Evolutionary conservation across 1,140 invertebrate genomes (phyloP), one percentile per base, ranked within the genome.

Genomic region (Orchesella cincta): DNA sequence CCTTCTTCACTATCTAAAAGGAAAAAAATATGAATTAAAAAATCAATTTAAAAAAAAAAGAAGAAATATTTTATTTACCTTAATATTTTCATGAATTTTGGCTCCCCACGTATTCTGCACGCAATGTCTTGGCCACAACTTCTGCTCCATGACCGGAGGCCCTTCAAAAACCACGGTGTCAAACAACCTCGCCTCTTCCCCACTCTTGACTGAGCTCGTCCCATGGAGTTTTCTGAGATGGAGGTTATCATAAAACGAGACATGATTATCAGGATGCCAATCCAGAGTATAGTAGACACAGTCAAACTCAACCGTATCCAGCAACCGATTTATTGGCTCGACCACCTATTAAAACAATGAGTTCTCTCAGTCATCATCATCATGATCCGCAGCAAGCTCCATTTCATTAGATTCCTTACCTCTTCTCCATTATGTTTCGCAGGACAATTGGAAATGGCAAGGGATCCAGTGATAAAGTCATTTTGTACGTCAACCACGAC

Each of bases 401-500:
- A n/a, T 51, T n/a, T 51, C 46, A 51, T 51, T n/a, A n/a, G n/a
- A n/a, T n/a, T n/a, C n/a, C n/a, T n/a, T n/a, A n/a, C n/a, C 88
- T 95, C 93, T 35, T 90, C 89, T 77, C 93, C 94, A 85, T 97
- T 93, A 79, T 98, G 95, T 83, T 94, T 91, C 29, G 96, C 96
- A 72, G 94, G 93, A 86, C 95, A 97, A 82, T 96, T 92, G 84
- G 91, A 93, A 82, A 99, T 93, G 83, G 97, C 93, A 73, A 99
- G 89, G 18, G 94, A 94, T 64, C 97, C 97, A 75, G 91, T 91
- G 83, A 99, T 97, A 86, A 99, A 99, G 87, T 99, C 97, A 87
- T 99, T 98, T 87, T 99, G 97, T 1, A 98, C 96, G 86, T 99
- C 97, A 70, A 99, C 94, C 77, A 98, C 91, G 34, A 99, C 87